A percentile compares a stretch with the other conserved stretches of the same genome.
phyloP scores from a whole-genome alignment of 37 sponge, comb jelly and placozoan genomes.

The Ianthella basta region DNA sequence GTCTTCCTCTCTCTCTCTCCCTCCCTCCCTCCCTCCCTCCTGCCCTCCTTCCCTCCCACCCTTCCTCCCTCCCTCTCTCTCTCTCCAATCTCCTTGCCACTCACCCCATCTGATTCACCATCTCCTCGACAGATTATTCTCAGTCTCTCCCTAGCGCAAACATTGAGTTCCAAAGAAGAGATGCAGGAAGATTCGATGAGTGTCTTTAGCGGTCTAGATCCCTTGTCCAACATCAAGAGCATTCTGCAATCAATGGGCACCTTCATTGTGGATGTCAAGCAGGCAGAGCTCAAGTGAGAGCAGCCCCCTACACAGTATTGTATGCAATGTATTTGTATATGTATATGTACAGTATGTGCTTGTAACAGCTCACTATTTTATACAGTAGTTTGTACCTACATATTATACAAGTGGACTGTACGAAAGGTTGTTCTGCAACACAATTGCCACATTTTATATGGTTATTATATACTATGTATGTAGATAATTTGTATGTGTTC shows the following conservation, averaged over 20 bases:
- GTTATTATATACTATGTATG: conserved; percentile 1
- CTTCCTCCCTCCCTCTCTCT: neutral
- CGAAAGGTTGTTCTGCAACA: too few relatives aligned
- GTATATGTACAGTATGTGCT: too few relatives aligned
- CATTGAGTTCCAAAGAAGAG: conserved; percentile 58
- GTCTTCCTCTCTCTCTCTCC: neutral
- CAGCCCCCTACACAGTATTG: too few relatives aligned
- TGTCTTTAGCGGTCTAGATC: neutral
- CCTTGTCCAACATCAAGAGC: conserved; percentile 48
- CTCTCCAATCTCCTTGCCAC: neutral
- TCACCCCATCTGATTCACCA: neutral
- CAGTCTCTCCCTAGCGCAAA: conserved; percentile 60
- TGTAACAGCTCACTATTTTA: too few relatives aligned
- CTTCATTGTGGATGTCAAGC: conserved; percentile 73
- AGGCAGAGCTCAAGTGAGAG: conserved; percentile 74
- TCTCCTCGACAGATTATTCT: conserved; percentile 46
- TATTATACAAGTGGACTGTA: too few relatives aligned
- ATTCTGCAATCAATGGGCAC: conserved; percentile 80
- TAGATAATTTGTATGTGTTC: neutral
- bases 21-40: neutral
- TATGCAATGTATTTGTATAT: too few relatives aligned
- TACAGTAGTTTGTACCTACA: too few relatives aligned
- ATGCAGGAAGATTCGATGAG: conserved; percentile 45
- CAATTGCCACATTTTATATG: too few relatives aligned
- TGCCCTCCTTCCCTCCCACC: neutral